Base-by-base conservation (phyloP, 2,888 invertebrate genomes). In the Synergus umbraculus region DNA sequence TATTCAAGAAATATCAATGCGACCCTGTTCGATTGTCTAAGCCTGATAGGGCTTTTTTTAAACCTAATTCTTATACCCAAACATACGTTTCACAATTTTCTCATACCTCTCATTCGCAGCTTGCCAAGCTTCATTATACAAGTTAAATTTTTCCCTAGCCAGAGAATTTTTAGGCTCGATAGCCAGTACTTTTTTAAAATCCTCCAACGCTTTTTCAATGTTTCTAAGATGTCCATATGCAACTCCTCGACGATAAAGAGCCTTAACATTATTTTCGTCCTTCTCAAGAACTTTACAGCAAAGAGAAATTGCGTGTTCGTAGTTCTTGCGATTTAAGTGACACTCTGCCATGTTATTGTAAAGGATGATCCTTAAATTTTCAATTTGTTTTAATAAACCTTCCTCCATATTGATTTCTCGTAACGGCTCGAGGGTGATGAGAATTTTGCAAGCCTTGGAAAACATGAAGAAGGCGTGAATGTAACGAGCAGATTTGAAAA, bases 271-370 rank as follows among this genome's bases (percentile, higher is more conserved):
- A 41, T 90, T 87, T 2, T 89, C 85, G 54, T 94, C 93, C 73
- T 91, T 88, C 9, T 83, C 81, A 49, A 94, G 83, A 22, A 93
- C 93, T 86, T 93, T 93, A 10, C 90, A 89, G 92, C 93, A 96
- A 13, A 97, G 93, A 60, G 94, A 93, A 46, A 96, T 90, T 0
- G 95, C 95, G 81, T 95, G 94, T 7, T 94, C 93, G 91, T 94
- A 96, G 84, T 96, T 95, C 12, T 95, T 92, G 82, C 93, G 93
- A 83, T 95, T 95, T 29, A 97, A 93, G 86, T 97, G 96, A 89
- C 97, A 97, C 67, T 96, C 96, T 0, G 97, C 96, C 89, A 98
- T 93, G 92, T 98, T 98, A 85, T 96, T 96, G 89, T 96, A 96
- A 10, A 97, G 93, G 85, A 94, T 95, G 12, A 95, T 92, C 90